phyloP scores from a whole-genome alignment of 2,113 vertebrate species.

The Panurus biarmicus region DNA sequence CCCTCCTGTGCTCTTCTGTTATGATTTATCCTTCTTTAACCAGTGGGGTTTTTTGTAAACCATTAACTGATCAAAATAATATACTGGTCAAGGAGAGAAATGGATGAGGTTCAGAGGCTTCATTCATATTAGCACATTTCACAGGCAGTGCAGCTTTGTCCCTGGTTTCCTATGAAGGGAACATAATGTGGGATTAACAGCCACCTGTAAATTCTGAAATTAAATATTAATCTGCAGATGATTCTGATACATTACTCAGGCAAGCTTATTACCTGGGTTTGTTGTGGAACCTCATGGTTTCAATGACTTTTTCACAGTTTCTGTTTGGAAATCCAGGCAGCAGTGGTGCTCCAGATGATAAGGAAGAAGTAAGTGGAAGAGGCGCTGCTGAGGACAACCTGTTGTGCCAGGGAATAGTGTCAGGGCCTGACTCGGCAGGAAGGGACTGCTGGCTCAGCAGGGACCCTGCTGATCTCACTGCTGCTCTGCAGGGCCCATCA shows the following conservation, averaged over 20 bases:
- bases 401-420: neutral
- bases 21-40: neutral
- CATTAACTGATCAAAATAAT: neutral
- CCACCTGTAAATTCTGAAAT: neutral
- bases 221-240: neutral
- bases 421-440: neutral
- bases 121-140: neutral
- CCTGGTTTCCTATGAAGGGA: neutral
- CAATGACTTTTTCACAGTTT: neutral
- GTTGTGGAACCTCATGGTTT: neutral
- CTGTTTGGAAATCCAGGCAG: neutral
- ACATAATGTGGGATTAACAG: neutral
- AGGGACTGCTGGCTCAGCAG: neutral
- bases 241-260: neutral
- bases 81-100: neutral
- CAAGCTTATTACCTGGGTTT: neutral
- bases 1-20: neutral
- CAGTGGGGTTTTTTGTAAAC: neutral
- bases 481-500: neutral
- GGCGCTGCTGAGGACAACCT: neutral
- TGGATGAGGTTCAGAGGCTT: neutral
- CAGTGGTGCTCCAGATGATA: neutral
- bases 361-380: neutral
- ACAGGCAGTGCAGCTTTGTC: neutral
- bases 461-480: neutral